These are phyloP conservation scores for Oligia fasciuncula DNA, from an alignment of 2,888 invertebrate genomes.

Conservation along the genomic window DNA sequence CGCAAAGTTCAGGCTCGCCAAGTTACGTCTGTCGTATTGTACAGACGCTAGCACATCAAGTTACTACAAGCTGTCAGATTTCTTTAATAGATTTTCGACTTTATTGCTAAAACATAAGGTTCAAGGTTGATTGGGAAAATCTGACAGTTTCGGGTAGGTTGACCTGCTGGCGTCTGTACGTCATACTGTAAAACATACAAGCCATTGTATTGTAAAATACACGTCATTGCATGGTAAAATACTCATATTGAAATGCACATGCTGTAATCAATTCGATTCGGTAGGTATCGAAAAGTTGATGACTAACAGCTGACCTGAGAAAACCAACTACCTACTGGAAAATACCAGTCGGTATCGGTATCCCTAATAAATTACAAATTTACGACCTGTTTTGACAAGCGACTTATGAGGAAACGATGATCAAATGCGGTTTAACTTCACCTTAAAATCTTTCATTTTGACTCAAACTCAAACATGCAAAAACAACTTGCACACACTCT, in stretches of 20 bases:
- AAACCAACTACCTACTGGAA: conserved; percentile 21
- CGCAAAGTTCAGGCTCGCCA: too few species aligned
- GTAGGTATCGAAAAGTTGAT: conserved; percentile 20
- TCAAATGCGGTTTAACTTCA: background rate
- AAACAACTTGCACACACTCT: too few species aligned
- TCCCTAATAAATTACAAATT: background rate
- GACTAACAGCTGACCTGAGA: conserved; percentile 27
- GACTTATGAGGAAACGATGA: conserved; percentile 17
- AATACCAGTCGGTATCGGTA: conserved; percentile 22
- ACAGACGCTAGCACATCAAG: too few species aligned
- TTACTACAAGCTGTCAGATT: too few species aligned
- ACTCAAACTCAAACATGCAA: background rate
- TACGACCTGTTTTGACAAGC: conserved; percentile 12
- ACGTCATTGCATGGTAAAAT: conserved; percentile 6
- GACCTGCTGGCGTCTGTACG: background rate
- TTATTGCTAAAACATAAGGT: too few species aligned
- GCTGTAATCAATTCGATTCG: conserved; percentile 1
- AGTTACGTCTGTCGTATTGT: too few species aligned
- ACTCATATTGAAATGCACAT: background rate
- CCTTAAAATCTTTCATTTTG: background rate
- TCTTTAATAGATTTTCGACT: too few species aligned
- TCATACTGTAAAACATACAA: conserved; percentile 7
- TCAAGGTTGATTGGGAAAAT: too few species aligned
- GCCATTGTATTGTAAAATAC: background rate
- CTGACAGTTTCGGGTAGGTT: too few species aligned